Evolutionary conservation across 2,888 invertebrate species (phyloP), one percentile per base, ranked within the genome.

Genomic region (Dusona sp.): DNA sequence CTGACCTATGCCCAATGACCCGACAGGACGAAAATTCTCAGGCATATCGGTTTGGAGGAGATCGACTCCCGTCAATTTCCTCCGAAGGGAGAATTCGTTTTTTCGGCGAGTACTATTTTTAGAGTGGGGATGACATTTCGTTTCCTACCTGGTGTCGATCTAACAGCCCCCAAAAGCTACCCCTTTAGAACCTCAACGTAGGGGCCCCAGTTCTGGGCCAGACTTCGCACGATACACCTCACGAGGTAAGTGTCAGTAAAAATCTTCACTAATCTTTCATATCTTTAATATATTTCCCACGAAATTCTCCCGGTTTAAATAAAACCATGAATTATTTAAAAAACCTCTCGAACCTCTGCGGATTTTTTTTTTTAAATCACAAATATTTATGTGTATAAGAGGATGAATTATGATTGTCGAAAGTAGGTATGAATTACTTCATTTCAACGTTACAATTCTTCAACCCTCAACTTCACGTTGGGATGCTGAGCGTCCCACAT

Each of bases 1-100:
- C 92, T 92, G 93, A 93, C 93, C 93, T 93, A 93, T 92, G 93
- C 93, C 92, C 93, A 94, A 94, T 94, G 93, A 91, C 89, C 91
- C 93, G 91, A 82, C 25, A 65, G 68, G 45, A 75, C 91, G 89
- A 90, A 90, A 92, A 92, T 92, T 92, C 90, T 90, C 91, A 88
- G 85, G 89, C 90, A 90, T 79, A 91, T 91, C 90, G 90, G 90
- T 90, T 91, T 89, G 90, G 72, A 87, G 90, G 73, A 79, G 82
- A 83, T 85, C 87, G 79, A 77, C 81, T 80, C 38, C 22, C 64
- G 54, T 70, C 85, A 57, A 83, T 74, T 68, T 85, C 57, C 51
- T 78, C 25, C 29, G 22, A 6, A 72, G 67, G 68, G 78, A 72
- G 36, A 70, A 84, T 77, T 65, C 78, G 51, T 54, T 73, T 65